Percentiles rank a stretch among this genome's conserved stretches.
Conservation (phyloP, 1,140 invertebrate species). For the Pissodes strobi region DNA sequence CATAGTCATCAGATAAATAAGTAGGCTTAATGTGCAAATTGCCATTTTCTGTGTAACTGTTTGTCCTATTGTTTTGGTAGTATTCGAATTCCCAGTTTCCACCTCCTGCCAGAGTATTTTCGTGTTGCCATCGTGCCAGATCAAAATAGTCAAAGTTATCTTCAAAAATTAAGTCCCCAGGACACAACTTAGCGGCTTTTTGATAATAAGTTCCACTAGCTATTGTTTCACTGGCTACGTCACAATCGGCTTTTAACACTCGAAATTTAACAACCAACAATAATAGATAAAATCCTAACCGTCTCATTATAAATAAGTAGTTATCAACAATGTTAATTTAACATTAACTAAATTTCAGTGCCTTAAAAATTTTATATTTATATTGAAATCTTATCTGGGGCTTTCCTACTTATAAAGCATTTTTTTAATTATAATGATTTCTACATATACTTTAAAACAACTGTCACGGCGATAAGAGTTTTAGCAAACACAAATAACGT, state of each 20-base stretch:
- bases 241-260: slow-evolving; percentile 5
- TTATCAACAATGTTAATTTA: no score
- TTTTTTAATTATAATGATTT: no score
- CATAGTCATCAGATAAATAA: slow-evolving; percentile 63
- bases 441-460: no score
- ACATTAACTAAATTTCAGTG: no score
- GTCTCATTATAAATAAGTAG: no score
- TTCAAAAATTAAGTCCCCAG: slow-evolving; percentile 65
- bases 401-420: no score
- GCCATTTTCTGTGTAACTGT: slow-evolving; percentile 64
- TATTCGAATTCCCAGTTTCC: slow-evolving; percentile 76
- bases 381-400: no score
- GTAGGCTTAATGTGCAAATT: slow-evolving; percentile 64
- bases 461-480: no score
- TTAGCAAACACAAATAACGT: no score
- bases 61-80: slow-evolving; percentile 67
- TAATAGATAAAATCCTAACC: no score
- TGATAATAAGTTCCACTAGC: slow-evolving; percentile 57
- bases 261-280: not conserved
- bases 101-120: slow-evolving; percentile 68
- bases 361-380: no score
- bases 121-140: slow-evolving; percentile 67
- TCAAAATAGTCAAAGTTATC: slow-evolving; percentile 68
- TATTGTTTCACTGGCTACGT: slow-evolving; percentile 48
- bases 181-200: slow-evolving; percentile 51